These are phyloP conservation scores for Cryptocephalus moraei DNA, from an alignment of 2,888 invertebrate genomes.

Conservation along the genomic window DNA sequence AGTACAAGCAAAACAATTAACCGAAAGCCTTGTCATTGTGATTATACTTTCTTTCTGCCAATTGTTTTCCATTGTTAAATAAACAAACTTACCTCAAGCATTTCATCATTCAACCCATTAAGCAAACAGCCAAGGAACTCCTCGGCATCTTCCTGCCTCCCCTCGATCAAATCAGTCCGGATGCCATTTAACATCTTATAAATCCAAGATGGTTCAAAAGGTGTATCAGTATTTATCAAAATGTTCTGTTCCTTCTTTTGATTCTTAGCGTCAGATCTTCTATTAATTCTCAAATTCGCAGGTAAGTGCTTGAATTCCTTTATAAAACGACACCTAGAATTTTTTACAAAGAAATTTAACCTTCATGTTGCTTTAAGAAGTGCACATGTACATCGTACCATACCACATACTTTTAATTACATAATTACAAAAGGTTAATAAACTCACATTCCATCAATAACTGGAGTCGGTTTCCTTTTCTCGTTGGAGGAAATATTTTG, in stretches of 20 bases:
- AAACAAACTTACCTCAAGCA: conserved; percentile 62
- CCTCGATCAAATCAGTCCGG: conserved; percentile 68
- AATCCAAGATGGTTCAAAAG: conserved; percentile 83
- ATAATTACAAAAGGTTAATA: no score
- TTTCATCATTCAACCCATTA: conserved; percentile 93
- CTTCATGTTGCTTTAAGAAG: no score
- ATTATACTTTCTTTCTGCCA: no score
- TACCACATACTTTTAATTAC: no score
- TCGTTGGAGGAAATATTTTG: conserved; percentile 46
- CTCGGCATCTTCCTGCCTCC: conserved; percentile 94
- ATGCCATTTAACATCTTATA: conserved; percentile 74
- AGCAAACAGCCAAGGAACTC: conserved; percentile 89
- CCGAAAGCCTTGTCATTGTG: no score
- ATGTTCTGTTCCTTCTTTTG: conserved; percentile 29
- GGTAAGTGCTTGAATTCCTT: conserved; percentile 66
- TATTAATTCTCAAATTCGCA: conserved; percentile 39
- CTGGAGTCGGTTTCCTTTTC: conserved; percentile 56
- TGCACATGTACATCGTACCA: no score
- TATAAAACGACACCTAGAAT: conserved; percentile 56
- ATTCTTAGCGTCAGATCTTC: conserved; percentile 35
- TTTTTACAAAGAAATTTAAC: no score
- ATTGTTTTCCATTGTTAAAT: no score
- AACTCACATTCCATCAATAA: conserved; percentile 87
- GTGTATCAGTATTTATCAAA: conserved; percentile 55
- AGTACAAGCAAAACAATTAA: no score